phyloP scores from a whole-genome alignment of 2,113 vertebrate genomes.

The Cyrtonyx montezumae region DNA sequence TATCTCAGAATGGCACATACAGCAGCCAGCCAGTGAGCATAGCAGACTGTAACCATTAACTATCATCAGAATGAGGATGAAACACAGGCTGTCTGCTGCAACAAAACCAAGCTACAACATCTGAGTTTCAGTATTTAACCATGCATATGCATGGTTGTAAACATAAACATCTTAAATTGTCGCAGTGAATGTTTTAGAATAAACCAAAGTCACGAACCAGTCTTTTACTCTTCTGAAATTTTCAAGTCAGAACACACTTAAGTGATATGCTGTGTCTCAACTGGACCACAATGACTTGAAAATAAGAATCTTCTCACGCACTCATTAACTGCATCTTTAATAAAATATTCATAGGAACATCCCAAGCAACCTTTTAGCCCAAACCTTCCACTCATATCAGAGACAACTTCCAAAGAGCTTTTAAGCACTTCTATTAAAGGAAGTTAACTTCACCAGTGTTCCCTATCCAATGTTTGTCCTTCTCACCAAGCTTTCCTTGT shows the following conservation, averaged over 20 bases:
- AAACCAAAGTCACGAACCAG: background rate
- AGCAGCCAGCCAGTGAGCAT: background rate
- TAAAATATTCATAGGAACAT: background rate
- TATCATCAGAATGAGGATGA: background rate
- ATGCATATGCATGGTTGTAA: background rate
- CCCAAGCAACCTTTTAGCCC: background rate
- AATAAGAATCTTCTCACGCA: background rate
- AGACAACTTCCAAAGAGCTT: background rate
- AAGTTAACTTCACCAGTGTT: background rate
- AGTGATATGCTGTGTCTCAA: background rate
- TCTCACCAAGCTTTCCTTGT: background rate
- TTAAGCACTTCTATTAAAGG: background rate
- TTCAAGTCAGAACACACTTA: background rate
- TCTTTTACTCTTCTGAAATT: background rate
- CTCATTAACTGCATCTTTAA: background rate
- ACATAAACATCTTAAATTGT: background rate
- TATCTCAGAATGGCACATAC: background rate
- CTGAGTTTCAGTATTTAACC: background rate
- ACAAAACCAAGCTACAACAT: background rate
- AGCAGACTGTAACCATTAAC: background rate
- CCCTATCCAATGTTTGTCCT: rapidly evolving
- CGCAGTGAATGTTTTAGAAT: background rate
- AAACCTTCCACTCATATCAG: background rate
- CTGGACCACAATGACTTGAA: background rate
- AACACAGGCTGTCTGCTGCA: background rate